A percentile compares a stretch with the other conserved stretches of the same genome.
Evolutionary conservation across 1,140 invertebrate species (phyloP).

Genomic region (Cyclina sinensis): DNA sequence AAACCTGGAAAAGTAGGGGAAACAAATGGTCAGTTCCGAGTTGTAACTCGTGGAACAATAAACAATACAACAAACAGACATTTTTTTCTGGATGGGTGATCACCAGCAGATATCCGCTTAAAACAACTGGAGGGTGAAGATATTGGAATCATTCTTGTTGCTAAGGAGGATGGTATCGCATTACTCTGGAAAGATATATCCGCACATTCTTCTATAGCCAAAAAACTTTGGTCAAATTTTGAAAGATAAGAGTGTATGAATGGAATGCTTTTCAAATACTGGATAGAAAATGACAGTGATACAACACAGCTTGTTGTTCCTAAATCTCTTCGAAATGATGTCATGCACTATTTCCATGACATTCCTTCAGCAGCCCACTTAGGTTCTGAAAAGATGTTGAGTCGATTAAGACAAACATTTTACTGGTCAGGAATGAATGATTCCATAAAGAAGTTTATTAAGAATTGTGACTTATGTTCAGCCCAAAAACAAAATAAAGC

Average conservation of each 20-base stretch:
- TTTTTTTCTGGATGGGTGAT: background rate
- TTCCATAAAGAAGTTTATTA: constrained; percentile 28
- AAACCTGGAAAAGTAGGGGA: too few species aligned
- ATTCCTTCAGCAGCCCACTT: constrained; percentile 63
- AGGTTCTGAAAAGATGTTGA: constrained; percentile 31
- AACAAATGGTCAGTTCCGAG: too few species aligned
- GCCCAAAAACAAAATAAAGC: background rate
- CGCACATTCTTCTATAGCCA: too few species aligned
- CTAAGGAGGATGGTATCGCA: too few species aligned
- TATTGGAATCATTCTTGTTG: too few species aligned
- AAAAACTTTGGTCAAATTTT: too few species aligned
- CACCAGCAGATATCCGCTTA: background rate
- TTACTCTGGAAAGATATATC: too few species aligned
- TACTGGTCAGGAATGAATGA: constrained; percentile 65
- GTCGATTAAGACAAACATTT: constrained; percentile 12
- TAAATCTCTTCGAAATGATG: background rate
- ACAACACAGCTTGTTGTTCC: constrained; percentile 60
- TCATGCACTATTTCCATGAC: constrained; percentile 59
- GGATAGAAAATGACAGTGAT: background rate
- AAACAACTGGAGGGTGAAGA: background rate
- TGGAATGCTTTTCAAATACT: too few species aligned
- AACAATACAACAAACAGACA: too few species aligned
- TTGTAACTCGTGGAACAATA: too few species aligned
- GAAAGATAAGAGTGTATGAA: too few species aligned
- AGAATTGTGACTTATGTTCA: constrained; percentile 35